Conservation (phyloP, 1,140 invertebrate genomes). For the Cydia amplana region DNA sequence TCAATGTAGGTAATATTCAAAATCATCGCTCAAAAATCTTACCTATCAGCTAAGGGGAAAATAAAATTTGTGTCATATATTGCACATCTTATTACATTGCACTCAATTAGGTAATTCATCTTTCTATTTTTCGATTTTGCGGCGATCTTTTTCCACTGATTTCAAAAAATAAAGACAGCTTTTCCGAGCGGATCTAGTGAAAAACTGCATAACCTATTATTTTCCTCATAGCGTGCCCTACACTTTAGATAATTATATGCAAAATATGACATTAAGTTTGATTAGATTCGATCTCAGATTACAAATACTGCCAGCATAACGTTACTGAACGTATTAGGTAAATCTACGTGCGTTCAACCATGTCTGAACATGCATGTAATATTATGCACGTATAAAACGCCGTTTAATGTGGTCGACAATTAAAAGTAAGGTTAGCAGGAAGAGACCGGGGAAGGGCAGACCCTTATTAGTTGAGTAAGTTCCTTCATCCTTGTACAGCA, state of each 20-base stretch:
- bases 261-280: not conserved
- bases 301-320: not conserved
- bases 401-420: not conserved
- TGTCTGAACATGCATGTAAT: not conserved
- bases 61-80: too few relatives aligned
- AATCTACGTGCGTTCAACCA: not conserved
- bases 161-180: too few relatives aligned
- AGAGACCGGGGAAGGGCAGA: not conserved
- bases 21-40: too few relatives aligned
- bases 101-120: too few relatives aligned
- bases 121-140: too few relatives aligned
- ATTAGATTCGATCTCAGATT: not conserved
- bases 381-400: not conserved
- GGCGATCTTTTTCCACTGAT: too few relatives aligned
- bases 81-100: too few relatives aligned
- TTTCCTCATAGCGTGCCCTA: not conserved
- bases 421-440: constrained; percentile 3
- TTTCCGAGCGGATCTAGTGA: too few relatives aligned
- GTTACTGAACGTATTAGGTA: not conserved
- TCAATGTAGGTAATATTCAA: too few relatives aligned
- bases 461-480: not conserved
- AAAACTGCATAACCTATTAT: not conserved
- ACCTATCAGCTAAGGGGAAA: too few relatives aligned
- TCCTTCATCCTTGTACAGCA: not conserved
- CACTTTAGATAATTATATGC: not conserved